These are phyloP conservation scores for Osmerus mordax DNA, from an alignment of 2,113 vertebrate genomes.

Conservation along the genomic window DNA sequence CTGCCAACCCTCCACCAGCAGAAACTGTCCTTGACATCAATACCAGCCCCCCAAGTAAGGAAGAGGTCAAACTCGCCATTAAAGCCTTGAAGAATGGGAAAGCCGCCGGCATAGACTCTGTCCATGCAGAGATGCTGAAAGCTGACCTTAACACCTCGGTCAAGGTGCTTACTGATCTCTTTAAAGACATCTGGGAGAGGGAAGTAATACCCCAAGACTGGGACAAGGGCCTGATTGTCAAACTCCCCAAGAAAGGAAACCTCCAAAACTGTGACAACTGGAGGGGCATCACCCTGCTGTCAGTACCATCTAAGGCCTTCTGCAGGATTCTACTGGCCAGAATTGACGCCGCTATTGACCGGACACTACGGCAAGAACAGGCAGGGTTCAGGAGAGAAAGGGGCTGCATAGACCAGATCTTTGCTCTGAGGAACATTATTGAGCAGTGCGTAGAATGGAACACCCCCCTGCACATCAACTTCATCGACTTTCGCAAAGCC, in stretches of 20 bases:
- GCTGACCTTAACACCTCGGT: not conserved
- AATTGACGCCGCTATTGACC: no score
- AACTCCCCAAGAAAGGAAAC: not conserved
- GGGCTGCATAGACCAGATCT: conserved; percentile 6
- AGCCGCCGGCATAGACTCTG: not conserved
- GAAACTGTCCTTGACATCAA: not conserved
- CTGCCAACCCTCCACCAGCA: not conserved
- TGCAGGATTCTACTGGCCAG: no score
- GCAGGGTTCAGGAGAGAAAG: not conserved
- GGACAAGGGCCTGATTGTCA: not conserved
- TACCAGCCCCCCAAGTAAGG: not conserved
- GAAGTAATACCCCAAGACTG: not conserved
- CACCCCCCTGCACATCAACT: conserved; percentile 1
- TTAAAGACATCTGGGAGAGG: conserved; percentile 6
- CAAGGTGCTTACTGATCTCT: not conserved
- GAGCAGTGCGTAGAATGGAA: conserved; percentile 6
- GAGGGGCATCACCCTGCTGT: conserved; percentile 1
- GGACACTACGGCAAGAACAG: not conserved
- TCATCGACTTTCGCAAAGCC: no score
- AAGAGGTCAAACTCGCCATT: not conserved
- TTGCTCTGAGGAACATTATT: conserved; percentile 10
- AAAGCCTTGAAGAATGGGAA: conserved; percentile 4
- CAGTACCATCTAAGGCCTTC: conserved; percentile 1
- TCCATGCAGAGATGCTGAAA: conserved; percentile 13
- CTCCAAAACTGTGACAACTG: conserved; percentile 11